Evolutionary conservation across 2,113 vertebrate species (phyloP), one percentile per base, ranked within the genome.

Genomic region (Pachyramphus minor): DNA sequence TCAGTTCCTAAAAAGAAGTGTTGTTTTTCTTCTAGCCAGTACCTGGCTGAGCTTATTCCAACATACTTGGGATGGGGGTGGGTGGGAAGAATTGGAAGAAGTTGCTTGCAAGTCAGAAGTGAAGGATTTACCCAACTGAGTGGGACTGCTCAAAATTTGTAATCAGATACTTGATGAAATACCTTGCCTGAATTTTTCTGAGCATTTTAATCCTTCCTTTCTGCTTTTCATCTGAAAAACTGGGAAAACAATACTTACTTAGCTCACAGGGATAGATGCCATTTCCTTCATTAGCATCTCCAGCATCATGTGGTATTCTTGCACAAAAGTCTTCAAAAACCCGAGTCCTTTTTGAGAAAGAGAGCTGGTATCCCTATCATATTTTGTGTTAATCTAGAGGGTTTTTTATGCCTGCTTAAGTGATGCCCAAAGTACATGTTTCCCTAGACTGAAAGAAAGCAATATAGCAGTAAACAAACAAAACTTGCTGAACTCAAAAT

Each of bases 1-100:
- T 85, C 44, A 75, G 82, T 90, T 95, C 92, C 82, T 91, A 87
- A 97, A 96, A 93, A 89, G 92, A 94, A 95, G 20, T 66, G 63
- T 41, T 96, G 80, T 93, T 93, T 96, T 91, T 60, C 92, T 93
- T 94, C 72, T 91, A 91, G 82, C 78, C 75, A 14, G 79, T 93
- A 91, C 78, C 71, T 95, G 67, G 58, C 52, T 93, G 88, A 93
- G 18, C 44, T 90, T 95, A 90, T 83, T 94, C 75, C 82, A 87
- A 33, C 78, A 87, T 79, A 63, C 35, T 85, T 94, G 44, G 49
- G n/a, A 33, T 1, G 28, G 30, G 37, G 71, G 62, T 85, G 84
- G 53, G 58, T 85, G 78, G n/a, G 62, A 93, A 90, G 77, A 93
- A 41, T 8, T 85, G 78, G 82, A 93, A 93, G 79, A 95, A 76